Evolutionary conservation across 1,140 invertebrate genomes (phyloP).

Genomic region (Matsumurasca onukii): DNA sequence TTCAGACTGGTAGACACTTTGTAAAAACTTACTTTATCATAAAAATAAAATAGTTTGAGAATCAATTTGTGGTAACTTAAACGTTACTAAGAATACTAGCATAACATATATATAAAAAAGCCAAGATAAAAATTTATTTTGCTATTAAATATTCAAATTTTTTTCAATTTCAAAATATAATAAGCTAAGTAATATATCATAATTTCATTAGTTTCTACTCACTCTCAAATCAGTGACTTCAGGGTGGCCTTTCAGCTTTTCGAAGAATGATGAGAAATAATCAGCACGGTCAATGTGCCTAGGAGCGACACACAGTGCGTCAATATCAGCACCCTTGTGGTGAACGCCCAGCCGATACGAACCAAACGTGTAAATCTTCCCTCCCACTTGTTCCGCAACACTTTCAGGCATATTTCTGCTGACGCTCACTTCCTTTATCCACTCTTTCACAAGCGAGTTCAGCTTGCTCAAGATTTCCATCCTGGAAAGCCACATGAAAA

Average conservation of each 20-base stretch:
- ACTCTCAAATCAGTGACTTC: conserved; percentile 85
- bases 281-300: conserved; percentile 91
- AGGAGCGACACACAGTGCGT: conserved; percentile 96
- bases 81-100: no score
- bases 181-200: no score
- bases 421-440: conserved; percentile 88
- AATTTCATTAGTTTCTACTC: no score
- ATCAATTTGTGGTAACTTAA: no score
- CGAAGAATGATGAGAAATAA: conserved; percentile 95
- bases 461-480: conserved; percentile 71
- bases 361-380: conserved; percentile 99
- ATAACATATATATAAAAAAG: no score
- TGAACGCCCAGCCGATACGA: conserved; percentile 93
- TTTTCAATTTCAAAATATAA: no score
- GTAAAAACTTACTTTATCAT: no score
- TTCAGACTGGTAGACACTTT: no score
- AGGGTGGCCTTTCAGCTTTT: conserved; percentile 81
- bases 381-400: conserved; percentile 85
- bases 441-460: conserved; percentile 86
- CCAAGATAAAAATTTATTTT: no score
- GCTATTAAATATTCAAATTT: no score
- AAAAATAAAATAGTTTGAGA: no score
- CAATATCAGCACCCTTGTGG: conserved; percentile 97
- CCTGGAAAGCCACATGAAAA: conserved; percentile 43
- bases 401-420: conserved; percentile 83